phyloP scores from a whole-genome alignment of 2,888 invertebrate species.

The Caradrina kadenii region DNA sequence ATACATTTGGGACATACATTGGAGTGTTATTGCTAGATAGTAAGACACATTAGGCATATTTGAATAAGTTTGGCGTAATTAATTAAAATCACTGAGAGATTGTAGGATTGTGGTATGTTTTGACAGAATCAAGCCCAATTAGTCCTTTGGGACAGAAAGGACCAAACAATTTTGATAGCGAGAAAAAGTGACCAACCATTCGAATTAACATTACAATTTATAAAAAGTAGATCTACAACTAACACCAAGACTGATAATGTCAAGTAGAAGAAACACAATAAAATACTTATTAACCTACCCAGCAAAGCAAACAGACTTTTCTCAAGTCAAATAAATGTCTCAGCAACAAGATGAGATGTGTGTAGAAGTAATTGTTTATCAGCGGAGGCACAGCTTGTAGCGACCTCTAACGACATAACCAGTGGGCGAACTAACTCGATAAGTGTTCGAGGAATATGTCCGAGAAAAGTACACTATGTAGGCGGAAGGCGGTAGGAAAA shows the following conservation, averaged over 20 bases:
- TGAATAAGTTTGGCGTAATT: background rate
- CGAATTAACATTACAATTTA: background rate
- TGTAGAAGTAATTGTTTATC: constrained; percentile 55
- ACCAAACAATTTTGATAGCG: background rate
- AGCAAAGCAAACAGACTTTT: constrained; percentile 2
- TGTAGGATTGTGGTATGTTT: background rate
- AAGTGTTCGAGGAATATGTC: constrained; percentile 36
- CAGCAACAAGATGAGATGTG: constrained; percentile 35
- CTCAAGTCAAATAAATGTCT: constrained; percentile 34
- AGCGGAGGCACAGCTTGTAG: constrained; percentile 33
- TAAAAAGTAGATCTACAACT: background rate
- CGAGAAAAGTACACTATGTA: constrained; percentile 11
- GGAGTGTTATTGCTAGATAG: too few species aligned
- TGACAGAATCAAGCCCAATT: background rate
- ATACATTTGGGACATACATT: too few species aligned
- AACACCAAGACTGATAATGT: background rate
- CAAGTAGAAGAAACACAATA: constrained; percentile 1
- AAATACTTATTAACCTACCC: background rate
- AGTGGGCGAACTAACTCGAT: constrained; percentile 53
- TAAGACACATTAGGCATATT: background rate
- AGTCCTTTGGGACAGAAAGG: background rate
- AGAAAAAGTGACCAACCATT: background rate
- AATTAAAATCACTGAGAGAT: background rate
- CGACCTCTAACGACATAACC: constrained; percentile 46
- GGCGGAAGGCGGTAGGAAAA: constrained; percentile 17